Conservation (phyloP, 2,113 vertebrate species). For the Crotophaga sulcirostris region DNA sequence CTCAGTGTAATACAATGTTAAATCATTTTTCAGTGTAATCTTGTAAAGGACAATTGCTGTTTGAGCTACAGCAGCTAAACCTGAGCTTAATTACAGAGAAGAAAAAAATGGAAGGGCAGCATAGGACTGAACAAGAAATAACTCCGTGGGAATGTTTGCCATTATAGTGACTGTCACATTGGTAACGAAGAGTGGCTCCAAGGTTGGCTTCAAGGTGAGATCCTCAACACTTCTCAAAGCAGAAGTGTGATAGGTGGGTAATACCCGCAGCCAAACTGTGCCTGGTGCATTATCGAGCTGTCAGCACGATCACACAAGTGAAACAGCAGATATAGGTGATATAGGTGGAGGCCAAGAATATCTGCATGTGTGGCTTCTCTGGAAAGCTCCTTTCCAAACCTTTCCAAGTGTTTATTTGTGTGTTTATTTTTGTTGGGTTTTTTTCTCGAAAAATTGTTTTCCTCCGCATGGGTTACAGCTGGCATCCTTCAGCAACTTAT, state of each 20-base stretch:
- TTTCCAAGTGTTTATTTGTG: fast-evolving
- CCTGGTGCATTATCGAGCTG: fast-evolving
- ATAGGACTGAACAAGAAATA: neutral
- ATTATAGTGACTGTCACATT: neutral
- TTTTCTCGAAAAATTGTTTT: neutral
- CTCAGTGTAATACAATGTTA: conserved; percentile 44
- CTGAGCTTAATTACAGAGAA: conserved; percentile 8
- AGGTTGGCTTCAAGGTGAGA: neutral
- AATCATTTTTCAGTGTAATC: conserved; percentile 49
- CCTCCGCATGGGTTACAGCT: fast-evolving
- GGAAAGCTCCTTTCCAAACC: neutral
- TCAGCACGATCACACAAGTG: fast-evolving
- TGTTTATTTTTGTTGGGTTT: neutral
- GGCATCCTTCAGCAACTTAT: neutral
- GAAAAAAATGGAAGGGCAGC: neutral
- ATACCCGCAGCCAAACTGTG: neutral
- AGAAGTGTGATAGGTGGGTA: fast-evolving
- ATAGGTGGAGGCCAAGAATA: neutral
- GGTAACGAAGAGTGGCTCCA: neutral
- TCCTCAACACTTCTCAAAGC: neutral
- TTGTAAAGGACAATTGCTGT: conserved; percentile 40
- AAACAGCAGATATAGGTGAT: too few relatives aligned
- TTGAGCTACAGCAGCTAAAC: conserved; percentile 9
- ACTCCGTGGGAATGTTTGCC: neutral
- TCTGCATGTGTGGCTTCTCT: fast-evolving